Evolutionary conservation across 1,140 invertebrate species (phyloP).

Genomic region (Elymnias hypermnestra): DNA sequence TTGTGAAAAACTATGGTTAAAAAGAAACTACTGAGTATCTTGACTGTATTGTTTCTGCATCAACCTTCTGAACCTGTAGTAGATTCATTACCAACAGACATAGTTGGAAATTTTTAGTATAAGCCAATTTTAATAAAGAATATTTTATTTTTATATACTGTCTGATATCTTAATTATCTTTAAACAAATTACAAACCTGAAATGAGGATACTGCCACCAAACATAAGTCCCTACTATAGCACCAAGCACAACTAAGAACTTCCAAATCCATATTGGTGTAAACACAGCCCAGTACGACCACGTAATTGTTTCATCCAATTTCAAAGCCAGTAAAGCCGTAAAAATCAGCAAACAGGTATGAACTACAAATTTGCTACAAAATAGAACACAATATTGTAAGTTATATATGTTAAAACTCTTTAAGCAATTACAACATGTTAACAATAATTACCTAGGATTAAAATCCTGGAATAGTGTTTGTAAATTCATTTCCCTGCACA

Average conservation of each 20-base stretch:
- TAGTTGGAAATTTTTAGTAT: no score
- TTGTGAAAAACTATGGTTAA: no score
- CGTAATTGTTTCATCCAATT: conserved; percentile 86
- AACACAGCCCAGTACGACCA: conserved; percentile 98
- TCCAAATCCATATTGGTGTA: conserved; percentile 97
- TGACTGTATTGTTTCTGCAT: no score
- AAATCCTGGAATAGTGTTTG: conserved; percentile 94
- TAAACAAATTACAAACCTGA: conserved; percentile 77
- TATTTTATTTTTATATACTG: no score
- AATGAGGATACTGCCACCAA: conserved; percentile 96
- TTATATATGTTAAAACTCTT: not conserved
- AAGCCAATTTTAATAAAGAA: no score
- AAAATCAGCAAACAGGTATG: conserved; percentile 95
- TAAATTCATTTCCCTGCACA: conserved; percentile 85
- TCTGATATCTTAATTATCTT: not conserved
- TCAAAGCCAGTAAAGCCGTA: conserved; percentile 90
- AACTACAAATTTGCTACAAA: conserved; percentile 94
- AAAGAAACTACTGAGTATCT: no score
- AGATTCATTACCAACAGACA: no score
- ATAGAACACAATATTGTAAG: conserved; percentile 27
- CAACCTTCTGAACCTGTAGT: no score
- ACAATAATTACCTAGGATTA: conserved; percentile 86
- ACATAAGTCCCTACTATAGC: conserved; percentile 93
- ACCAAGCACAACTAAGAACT: conserved; percentile 91
- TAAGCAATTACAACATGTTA: conserved; percentile 6